Percentiles rank a stretch among this genome's conserved stretches.
Conservation (phyloP, 2,113 vertebrate species). For the Spea bombifrons region DNA sequence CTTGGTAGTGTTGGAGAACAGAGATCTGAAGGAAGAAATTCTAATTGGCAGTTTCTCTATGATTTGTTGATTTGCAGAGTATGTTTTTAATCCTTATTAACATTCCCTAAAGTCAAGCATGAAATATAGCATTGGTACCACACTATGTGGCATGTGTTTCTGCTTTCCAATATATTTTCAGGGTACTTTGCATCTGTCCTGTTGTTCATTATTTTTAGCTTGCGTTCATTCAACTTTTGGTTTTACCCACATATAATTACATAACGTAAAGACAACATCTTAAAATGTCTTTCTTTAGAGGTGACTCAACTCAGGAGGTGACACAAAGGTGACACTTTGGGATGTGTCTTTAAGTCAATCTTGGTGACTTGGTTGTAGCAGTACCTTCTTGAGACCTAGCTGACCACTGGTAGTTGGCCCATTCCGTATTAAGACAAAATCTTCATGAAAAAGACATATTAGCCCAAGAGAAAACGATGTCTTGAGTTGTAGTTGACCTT, state of each 20-base stretch:
- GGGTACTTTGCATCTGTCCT: conserved; percentile 71
- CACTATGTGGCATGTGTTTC: conserved; percentile 80
- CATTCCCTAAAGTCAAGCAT: conserved; percentile 84
- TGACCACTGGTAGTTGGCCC: too few relatives aligned
- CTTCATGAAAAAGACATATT: too few relatives aligned
- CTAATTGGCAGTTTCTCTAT: conserved; percentile 58
- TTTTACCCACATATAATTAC: conserved; percentile 2
- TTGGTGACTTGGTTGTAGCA: too few relatives aligned
- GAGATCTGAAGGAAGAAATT: conserved; percentile 70
- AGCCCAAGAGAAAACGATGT: too few relatives aligned
- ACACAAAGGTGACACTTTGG: too few relatives aligned
- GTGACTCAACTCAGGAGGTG: too few relatives aligned
- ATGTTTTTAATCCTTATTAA: conserved; percentile 91
- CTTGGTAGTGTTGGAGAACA: conserved; percentile 61
- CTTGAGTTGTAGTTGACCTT: too few relatives aligned
- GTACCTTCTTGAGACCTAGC: too few relatives aligned
- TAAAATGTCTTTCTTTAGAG: too few relatives aligned
- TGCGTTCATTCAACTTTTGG: conserved; percentile 14
- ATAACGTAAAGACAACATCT: conserved; percentile 8
- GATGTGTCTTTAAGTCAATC: too few relatives aligned
- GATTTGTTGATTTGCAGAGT: conserved; percentile 72
- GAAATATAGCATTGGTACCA: conserved; percentile 81
- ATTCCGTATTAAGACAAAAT: too few relatives aligned
- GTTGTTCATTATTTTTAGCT: conserved; percentile 78
- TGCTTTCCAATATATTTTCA: conserved; percentile 82